These are phyloP conservation scores for Antrozous pallidus DNA, from an alignment of 2,797 vertebrate genomes.

Conservation along the genomic window DNA sequence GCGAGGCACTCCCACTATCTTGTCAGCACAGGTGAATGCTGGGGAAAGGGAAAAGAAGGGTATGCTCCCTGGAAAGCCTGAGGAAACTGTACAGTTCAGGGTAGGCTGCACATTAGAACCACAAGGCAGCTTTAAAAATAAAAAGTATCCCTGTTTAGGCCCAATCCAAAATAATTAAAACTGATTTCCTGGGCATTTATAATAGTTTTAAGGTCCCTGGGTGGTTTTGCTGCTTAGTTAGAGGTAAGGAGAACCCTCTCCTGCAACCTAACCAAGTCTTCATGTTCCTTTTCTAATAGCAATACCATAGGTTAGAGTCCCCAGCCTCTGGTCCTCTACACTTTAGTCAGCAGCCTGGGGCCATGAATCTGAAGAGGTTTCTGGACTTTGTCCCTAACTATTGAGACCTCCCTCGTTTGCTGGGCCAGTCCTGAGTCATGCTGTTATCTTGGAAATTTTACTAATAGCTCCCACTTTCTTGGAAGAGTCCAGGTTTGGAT, in stretches of 20 bases:
- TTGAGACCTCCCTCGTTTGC: not conserved
- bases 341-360: not conserved
- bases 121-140: not conserved
- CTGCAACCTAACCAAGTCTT: not conserved
- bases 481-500: not conserved
- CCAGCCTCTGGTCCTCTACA: no score
- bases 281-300: not conserved
- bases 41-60: not conserved
- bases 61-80: not conserved
- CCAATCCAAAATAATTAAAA: not conserved
- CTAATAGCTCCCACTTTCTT: not conserved
- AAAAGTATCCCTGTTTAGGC: not conserved
- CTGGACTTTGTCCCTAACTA: not conserved
- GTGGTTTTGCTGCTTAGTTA: not conserved
- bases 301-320: not conserved
- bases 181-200: not conserved
- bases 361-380: not conserved
- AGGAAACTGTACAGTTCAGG: not conserved
- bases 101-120: not conserved
- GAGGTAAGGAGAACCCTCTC: not conserved
- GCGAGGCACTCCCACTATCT: rapidly evolving
- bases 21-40: not conserved
- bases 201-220: not conserved
- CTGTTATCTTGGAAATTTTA: slow-evolving; percentile 2
- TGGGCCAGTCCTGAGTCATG: not conserved